A percentile compares a stretch with the other conserved stretches of the same genome.
phyloP scores from a whole-genome alignment of 2,888 invertebrate genomes.

The Amblyjoppa fuscipennis region DNA sequence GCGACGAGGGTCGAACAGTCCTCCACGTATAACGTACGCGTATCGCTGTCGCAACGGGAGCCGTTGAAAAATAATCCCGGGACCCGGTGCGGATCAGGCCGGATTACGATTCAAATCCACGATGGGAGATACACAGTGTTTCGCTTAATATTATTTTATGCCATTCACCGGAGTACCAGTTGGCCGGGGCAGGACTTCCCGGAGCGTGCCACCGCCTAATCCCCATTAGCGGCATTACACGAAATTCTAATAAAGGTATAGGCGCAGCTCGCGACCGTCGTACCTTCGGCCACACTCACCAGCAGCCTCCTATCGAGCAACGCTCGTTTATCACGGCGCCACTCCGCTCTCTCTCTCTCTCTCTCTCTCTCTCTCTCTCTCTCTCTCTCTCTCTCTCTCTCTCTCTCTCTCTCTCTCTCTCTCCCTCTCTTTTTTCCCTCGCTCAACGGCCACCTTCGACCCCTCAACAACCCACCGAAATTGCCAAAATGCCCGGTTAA shows the following conservation, averaged over 20 bases:
- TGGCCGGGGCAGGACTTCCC: neutral
- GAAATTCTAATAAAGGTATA: slow-evolving; percentile 73
- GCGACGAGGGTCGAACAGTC: slow-evolving; percentile 12
- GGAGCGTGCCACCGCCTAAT: slow-evolving; percentile 67
- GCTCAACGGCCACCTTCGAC: neutral
- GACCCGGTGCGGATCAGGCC: slow-evolving; percentile 64
- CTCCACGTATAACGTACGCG: neutral
- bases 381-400: neutral
- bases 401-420: too few species aligned
- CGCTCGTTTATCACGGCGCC: slow-evolving; percentile 59
- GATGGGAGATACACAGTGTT: slow-evolving; percentile 53
- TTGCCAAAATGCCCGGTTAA: neutral
- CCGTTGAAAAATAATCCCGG: slow-evolving; percentile 68
- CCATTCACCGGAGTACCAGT: slow-evolving; percentile 47
- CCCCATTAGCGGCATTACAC: slow-evolving; percentile 78
- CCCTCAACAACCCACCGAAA: neutral
- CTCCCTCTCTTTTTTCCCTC: slow-evolving; percentile 8
- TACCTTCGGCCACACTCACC: neutral
- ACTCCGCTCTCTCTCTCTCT: slow-evolving; percentile 18
- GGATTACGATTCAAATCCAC: slow-evolving; percentile 65
- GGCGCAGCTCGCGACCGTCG: slow-evolving; percentile 27
- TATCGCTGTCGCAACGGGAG: slow-evolving; percentile 37
- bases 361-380: too few species aligned
- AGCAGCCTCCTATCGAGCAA: neutral
- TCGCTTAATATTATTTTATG: slow-evolving; percentile 76